Conservation (phyloP, 2,888 invertebrate genomes). For the Hydroisotoma schaefferi region DNA sequence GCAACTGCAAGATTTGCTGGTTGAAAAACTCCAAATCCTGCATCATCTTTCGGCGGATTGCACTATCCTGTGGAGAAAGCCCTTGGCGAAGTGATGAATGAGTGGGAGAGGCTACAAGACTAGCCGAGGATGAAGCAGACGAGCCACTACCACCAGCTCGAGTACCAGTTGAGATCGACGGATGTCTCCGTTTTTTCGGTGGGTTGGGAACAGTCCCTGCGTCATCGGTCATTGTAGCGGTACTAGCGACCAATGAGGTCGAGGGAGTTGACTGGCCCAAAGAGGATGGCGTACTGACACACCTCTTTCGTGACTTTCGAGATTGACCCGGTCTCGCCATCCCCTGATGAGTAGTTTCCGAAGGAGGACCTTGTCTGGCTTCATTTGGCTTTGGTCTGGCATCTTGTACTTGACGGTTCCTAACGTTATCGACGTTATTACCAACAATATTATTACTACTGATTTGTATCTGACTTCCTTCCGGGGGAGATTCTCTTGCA, state of each 20-base stretch:
- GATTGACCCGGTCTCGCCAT: too few species aligned
- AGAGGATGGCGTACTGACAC: constrained; percentile 33
- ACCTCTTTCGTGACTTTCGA: constrained; percentile 28
- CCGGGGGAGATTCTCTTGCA: constrained; percentile 28
- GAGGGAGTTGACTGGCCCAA: constrained; percentile 38
- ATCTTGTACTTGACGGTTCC: constrained; percentile 12
- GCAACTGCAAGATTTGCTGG: constrained; percentile 37
- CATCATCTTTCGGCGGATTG: constrained; percentile 39
- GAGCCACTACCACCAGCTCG: neutral
- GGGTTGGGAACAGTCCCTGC: constrained; percentile 30
- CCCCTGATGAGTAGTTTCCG: neutral
- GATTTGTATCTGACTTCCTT: constrained; percentile 5
- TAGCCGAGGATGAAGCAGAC: too few species aligned
- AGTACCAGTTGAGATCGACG: constrained; percentile 34
- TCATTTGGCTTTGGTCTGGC: constrained; percentile 14
- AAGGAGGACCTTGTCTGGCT: neutral
- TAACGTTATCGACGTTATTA: constrained; percentile 3
- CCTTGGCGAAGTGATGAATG: neutral
- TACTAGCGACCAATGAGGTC: constrained; percentile 21
- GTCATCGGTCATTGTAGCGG: neutral
- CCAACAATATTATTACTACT: constrained; percentile 4
- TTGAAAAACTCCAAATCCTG: constrained; percentile 42
- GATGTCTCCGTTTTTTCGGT: constrained; percentile 45
- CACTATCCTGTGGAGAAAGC: constrained; percentile 29
- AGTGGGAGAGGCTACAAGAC: too few species aligned